Percentiles rank a stretch among this genome's conserved stretches.
Evolutionary conservation across 2,888 invertebrate genomes (phyloP).

Genomic region (Alsophila aescularia): DNA sequence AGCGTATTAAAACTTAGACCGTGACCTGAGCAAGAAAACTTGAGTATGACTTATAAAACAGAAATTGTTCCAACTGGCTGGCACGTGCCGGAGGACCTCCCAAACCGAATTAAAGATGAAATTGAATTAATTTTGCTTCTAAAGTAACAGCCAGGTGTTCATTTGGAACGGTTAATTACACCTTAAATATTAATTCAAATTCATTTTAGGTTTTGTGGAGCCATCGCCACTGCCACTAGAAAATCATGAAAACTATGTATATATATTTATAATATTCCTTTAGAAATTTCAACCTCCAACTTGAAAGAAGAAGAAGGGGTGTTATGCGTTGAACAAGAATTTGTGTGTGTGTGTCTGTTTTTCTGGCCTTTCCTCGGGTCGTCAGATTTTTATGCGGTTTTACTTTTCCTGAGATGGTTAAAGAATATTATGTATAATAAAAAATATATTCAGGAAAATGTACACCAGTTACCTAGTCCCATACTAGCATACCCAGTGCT

Average conservation of each 20-base stretch:
- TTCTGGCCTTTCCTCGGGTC: no score
- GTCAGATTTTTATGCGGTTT: no score
- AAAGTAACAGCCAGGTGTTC: constrained; percentile 19
- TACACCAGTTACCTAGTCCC: no score
- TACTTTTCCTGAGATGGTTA: no score
- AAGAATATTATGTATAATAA: no score
- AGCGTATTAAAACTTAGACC: constrained; percentile 4
- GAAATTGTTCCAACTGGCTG: constrained; percentile 22
- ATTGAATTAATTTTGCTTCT: constrained; percentile 36
- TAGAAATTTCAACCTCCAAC: no score
- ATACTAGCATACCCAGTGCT: no score
- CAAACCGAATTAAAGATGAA: constrained; percentile 32
- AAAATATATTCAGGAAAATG: no score
- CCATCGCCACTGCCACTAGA: background rate
- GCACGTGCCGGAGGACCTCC: constrained; percentile 28
- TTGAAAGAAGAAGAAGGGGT: no score
- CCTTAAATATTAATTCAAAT: constrained; percentile 15
- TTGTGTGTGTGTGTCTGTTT: no score
- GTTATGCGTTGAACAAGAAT: no score
- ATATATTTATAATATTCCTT: no score
- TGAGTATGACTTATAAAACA: constrained; percentile 14
- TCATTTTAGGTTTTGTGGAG: constrained; percentile 2
- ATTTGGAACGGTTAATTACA: constrained; percentile 15
- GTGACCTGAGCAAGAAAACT: constrained; percentile 11
- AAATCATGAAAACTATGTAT: background rate